Base-by-base conservation (phyloP, 2,888 invertebrate genomes). In the Netelia inedita region DNA sequence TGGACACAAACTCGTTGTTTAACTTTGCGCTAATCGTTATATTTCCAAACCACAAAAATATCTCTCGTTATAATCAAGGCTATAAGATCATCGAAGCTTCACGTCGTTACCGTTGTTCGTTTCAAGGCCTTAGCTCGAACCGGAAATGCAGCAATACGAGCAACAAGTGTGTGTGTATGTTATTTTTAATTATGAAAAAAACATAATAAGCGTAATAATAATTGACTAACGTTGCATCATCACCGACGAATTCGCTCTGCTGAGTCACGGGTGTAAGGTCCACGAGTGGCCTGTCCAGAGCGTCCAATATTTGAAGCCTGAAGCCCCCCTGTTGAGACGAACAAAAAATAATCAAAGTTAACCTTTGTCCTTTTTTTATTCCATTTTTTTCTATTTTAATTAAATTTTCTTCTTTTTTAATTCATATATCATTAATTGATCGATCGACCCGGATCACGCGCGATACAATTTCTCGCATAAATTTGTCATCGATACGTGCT, bases 261-360 rank as follows among this genome's bases (percentile, higher is more conserved):
- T 96, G 96, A 1, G 97, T 97, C 80, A 96, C 96, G 1, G 97
- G 98, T 0, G 98, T 98, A 89, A 98, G 95, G 93, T 97, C 98
- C 89, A 98, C 94, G 19, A 98, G 95, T 9, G 98, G 98, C 89
- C 98, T 95, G 92, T 98, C 98, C 87, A 97, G 94, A 82, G 96
- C 95, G 93, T 98, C 98, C 90, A 99, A 94, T 79, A 99, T 95
- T 93, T 98, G 97, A 82, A 99, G 94, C 91, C 97, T 97, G 93
- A 97, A 98, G 72, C 98, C 98, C 87, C 99, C 99, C 98, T 98
- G 94, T 82, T 95, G 95, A 90, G 87, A 89, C 90, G 90, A 88
- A 80, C 83, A 55, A 75, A 66, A 78, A 84, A 89, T 85, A 53
- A 9, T 72, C 46, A 50, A 55, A n/a, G 28, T 23, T 21, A 81